Conservation (phyloP, 2,888 invertebrate species). For the Drosophila formosana region DNA sequence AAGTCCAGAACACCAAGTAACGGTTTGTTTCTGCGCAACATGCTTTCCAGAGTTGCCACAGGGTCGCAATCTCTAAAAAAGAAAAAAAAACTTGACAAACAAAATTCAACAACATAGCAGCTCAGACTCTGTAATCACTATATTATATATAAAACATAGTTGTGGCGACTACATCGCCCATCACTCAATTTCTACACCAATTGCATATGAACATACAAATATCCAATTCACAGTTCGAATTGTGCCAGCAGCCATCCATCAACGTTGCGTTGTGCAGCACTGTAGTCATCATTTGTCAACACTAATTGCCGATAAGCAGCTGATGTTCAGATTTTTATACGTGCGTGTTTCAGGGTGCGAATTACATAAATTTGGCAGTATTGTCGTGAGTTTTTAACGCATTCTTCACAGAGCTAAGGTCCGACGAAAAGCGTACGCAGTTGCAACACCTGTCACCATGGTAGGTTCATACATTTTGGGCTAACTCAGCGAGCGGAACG, state of each 20-base stretch:
- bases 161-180: constrained; percentile 30
- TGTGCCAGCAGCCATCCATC: constrained; percentile 13
- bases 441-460: constrained; percentile 65
- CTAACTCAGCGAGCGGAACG: background rate
- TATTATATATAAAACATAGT: constrained; percentile 26
- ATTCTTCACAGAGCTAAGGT: constrained; percentile 49
- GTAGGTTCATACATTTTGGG: constrained; percentile 64
- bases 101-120: constrained; percentile 30
- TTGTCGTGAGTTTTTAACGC: constrained; percentile 56
- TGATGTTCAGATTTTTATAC: constrained; percentile 54
- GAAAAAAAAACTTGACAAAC: background rate
- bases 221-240: constrained; percentile 37
- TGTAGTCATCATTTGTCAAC: constrained; percentile 44
- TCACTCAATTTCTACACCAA: constrained; percentile 19
- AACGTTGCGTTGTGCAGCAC: constrained; percentile 43
- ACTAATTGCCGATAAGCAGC: constrained; percentile 66
- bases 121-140: constrained; percentile 33
- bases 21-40: constrained; percentile 39
- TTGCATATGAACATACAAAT: constrained; percentile 28
- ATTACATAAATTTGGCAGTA: constrained; percentile 83
- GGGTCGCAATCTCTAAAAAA: background rate
- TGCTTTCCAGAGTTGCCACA: constrained; percentile 45
- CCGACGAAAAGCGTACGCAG: constrained; percentile 42
- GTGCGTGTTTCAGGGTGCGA: constrained; percentile 64
- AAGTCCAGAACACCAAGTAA: constrained; percentile 33